Percentiles rank a stretch among this genome's conserved stretches.
These are phyloP conservation scores for Lasioglossum albipes DNA, from an alignment of 1,140 invertebrate genomes.

Conservation along the genomic window DNA sequence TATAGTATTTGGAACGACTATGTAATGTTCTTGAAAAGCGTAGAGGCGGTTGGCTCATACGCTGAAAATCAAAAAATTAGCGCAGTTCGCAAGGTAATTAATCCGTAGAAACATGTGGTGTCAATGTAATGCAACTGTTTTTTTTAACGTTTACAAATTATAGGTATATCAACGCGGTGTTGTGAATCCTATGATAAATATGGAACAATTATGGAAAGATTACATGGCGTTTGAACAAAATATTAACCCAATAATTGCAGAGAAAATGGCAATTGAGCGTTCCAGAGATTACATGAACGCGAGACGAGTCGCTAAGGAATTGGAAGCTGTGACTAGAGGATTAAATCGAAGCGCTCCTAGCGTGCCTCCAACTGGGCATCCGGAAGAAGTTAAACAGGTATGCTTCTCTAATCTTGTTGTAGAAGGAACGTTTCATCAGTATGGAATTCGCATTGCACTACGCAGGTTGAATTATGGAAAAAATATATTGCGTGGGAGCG, in stretches of 20 bases:
- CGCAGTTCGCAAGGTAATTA: slow-evolving; percentile 93
- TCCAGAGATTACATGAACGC: slow-evolving; percentile 99
- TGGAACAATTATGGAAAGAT: slow-evolving; percentile 99
- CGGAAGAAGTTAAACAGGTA: slow-evolving; percentile 97
- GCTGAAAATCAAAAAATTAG: slow-evolving; percentile 99
- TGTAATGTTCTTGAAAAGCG: slow-evolving; percentile 97
- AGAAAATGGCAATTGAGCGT: slow-evolving; percentile 94
- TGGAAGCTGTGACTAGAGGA: slow-evolving; percentile 96
- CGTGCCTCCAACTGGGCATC: slow-evolving; percentile 93
- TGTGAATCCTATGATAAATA: slow-evolving; percentile 98
- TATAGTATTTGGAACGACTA: slow-evolving; percentile 99
- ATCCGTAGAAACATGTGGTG: neutral
- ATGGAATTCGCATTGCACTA: slow-evolving; percentile 31
- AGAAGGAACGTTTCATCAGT: neutral
- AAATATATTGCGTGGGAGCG: slow-evolving; percentile 99
- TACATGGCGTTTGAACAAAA: slow-evolving; percentile 96
- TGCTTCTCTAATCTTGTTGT: neutral
- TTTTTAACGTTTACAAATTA: neutral
- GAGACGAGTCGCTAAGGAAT: slow-evolving; percentile 95
- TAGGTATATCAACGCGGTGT: slow-evolving; percentile 96
- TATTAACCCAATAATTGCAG: slow-evolving; percentile 97
- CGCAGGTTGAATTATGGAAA: slow-evolving; percentile 98
- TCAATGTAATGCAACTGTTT: neutral
- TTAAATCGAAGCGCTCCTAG: slow-evolving; percentile 96
- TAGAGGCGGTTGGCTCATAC: slow-evolving; percentile 98